Base-by-base conservation (phyloP, 2,113 vertebrate species). In the Progne subis region DNA sequence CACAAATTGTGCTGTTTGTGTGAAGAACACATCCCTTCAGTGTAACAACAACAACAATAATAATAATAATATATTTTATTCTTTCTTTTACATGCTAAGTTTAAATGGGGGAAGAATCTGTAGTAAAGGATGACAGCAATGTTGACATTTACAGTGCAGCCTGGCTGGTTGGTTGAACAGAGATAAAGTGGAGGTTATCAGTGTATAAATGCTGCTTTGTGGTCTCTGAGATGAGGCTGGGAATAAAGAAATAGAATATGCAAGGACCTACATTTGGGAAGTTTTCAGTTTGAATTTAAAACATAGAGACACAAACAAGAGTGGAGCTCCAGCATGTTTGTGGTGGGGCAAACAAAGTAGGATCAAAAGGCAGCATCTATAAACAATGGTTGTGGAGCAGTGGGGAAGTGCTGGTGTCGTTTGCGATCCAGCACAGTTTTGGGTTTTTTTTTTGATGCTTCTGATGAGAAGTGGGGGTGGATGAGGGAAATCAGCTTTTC, bases 301-400 rank as follows among this genome's bases (percentile, higher is more conserved):
- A 14, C 53, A 21, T 18, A 6, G 9, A 72, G 18, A 24, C 11
- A 24, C 7, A 65, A 77, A 10, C 21, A 6, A 74, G 37, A 53
- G 44, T 56, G 57, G 53, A 71, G 24, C 34, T 75, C 4, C 28
- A 37, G 31, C 0, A 0, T 0, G 2, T 56, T 86, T 43, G 20
- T 90, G 37, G 26, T 9, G 10, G 0, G 4, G 32, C 31, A 18
- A 12, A n/a, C 0, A 0, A 1, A 0, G 4, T 29, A 31, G 13
- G 31, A 12, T 24, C 41, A 6, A 28, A 32, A n/a, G 60, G 57
- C 71, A 18, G 20, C 0, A 1, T 39, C 67, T 71, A 2, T 21
- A 14, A 20, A n/a, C 0, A 0, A 32, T 60, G 57, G 15, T 9
- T 77, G 50, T 37, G 75, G 32, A 76, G 4, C n/a, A 41, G 25